These are phyloP conservation scores for Amphibalanus amphitrite DNA, from an alignment of 1,140 invertebrate species.

Conservation along the genomic window DNA sequence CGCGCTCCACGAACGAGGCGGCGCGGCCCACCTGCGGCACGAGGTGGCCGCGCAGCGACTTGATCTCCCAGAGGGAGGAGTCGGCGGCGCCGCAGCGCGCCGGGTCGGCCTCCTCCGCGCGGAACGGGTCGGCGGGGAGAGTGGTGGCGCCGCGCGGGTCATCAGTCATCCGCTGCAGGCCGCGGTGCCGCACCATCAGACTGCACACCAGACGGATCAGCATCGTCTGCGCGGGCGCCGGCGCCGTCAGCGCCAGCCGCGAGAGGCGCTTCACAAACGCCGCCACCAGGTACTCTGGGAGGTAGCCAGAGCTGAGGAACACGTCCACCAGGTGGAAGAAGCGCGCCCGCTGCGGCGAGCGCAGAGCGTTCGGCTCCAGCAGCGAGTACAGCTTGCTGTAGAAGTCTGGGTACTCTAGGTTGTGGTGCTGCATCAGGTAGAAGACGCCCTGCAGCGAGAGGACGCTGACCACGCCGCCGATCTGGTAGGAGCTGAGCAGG, in stretches of 20 bases:
- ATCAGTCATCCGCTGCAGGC: conserved; percentile 56
- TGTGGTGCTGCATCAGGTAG: conserved; percentile 71
- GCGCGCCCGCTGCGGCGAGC: conserved; percentile 70
- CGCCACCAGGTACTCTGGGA: conserved; percentile 77
- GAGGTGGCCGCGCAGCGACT: conserved; percentile 52
- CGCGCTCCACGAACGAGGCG: conserved; percentile 47
- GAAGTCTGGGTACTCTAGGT: conserved; percentile 90
- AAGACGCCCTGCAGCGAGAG: conserved; percentile 86
- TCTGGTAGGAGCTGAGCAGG: conserved; percentile 70
- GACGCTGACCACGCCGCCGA: conserved; percentile 66
- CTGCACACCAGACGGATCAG: conserved; percentile 72
- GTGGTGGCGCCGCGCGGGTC: conserved; percentile 21
- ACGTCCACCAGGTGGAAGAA: conserved; percentile 31
- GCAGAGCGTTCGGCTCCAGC: conserved; percentile 74
- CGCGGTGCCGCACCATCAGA: conserved; percentile 68
- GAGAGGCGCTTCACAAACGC: conserved; percentile 81
- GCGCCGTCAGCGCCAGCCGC: conserved; percentile 59
- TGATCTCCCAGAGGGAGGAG: conserved; percentile 83
- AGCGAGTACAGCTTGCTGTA: conserved; percentile 84
- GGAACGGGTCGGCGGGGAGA: conserved; percentile 55
- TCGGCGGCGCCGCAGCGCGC: conserved; percentile 54
- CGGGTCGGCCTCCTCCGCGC: conserved; percentile 60
- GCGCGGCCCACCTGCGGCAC: conserved; percentile 46
- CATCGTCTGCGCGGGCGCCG: conserved; percentile 55
- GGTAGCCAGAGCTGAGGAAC: conserved; percentile 80